Percentiles rank a stretch among this genome's conserved stretches.
Conservation (phyloP, 2,888 invertebrate species). For the Zelleria hepariella region DNA sequence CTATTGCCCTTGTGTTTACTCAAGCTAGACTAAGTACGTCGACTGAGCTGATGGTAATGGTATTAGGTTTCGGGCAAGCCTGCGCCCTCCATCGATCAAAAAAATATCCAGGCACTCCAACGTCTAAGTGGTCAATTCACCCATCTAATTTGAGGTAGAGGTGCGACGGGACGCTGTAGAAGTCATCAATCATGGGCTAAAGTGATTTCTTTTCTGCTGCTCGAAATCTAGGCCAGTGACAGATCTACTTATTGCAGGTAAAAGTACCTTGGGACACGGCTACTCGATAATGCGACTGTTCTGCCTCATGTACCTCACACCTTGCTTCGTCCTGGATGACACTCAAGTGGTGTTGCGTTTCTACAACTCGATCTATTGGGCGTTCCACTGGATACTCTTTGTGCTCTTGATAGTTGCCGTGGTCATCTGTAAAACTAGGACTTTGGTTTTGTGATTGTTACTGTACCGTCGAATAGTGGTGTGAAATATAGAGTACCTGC, state of each 20-base stretch:
- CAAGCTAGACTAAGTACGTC: too few relatives aligned
- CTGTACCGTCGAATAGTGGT: not conserved
- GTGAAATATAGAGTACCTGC: not conserved
- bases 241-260: conserved; percentile 35
- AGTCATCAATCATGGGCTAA: too few relatives aligned
- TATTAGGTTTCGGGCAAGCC: too few relatives aligned
- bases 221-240: too few relatives aligned
- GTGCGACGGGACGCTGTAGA: too few relatives aligned
- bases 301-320: conserved; percentile 53
- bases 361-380: conserved; percentile 59
- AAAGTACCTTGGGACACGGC: conserved; percentile 68
- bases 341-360: conserved; percentile 31
- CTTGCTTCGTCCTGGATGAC: conserved; percentile 41
- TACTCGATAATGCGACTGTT: conserved; percentile 56
- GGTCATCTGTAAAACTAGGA: conserved; percentile 3
- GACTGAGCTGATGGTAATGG: too few relatives aligned
- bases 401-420: not conserved
- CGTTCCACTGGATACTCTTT: conserved; percentile 37
- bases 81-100: too few relatives aligned
- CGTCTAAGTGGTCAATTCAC: too few relatives aligned
- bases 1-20: too few relatives aligned
- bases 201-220: not conserved
- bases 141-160: too few relatives aligned
- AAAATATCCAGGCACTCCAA: too few relatives aligned
- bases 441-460: conserved; percentile 1